phyloP scores from a whole-genome alignment of 2,797 vertebrate genomes.

The Acanthis flammea region DNA sequence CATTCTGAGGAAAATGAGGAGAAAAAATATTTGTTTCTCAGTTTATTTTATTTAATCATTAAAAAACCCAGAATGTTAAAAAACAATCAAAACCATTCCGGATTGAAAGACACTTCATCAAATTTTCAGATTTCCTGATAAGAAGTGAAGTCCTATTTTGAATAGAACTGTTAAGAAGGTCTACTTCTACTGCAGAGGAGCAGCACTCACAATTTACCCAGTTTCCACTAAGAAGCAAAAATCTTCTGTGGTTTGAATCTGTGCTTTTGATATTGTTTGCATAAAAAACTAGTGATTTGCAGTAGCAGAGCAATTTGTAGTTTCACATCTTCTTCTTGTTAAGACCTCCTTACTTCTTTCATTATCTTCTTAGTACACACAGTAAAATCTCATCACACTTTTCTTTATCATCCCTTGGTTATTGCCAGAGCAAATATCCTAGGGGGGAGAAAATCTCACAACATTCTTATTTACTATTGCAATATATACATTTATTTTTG shows the following conservation, averaged over 20 bases:
- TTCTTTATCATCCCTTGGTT: neutral
- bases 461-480: neutral
- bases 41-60: neutral
- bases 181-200: neutral
- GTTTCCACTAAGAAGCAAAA: neutral
- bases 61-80: neutral
- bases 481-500: neutral
- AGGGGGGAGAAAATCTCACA: neutral
- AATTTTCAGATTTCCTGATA: neutral
- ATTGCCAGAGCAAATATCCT: neutral
- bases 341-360: neutral
- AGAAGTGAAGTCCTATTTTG: neutral
- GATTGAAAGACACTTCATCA: neutral
- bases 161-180: neutral
- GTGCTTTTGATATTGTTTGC: neutral
- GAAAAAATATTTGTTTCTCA: neutral
- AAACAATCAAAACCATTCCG: neutral
- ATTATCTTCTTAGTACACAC: neutral
- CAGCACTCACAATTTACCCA: neutral
- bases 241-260: neutral
- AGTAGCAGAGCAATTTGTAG: neutral
- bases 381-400: neutral
- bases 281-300: neutral
- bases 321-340: neutral
- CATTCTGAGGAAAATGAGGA: neutral